Conservation (phyloP, 2,888 invertebrate genomes). For the Kryphioiulus occultus region DNA sequence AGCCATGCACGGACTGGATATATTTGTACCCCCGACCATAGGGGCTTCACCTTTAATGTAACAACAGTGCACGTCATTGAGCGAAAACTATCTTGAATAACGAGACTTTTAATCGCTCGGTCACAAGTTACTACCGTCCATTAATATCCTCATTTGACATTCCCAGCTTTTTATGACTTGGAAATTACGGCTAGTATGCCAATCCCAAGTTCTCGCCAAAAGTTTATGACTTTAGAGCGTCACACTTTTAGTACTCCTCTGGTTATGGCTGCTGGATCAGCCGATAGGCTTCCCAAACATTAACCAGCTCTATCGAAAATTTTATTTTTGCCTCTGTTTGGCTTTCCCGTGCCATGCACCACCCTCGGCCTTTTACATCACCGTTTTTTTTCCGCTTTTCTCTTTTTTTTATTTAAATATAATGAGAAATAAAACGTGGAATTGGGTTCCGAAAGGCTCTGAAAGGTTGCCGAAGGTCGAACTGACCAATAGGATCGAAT, state of each 20-base stretch:
- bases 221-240: conserved; percentile 52
- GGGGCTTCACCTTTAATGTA: conserved; percentile 46
- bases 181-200: conserved; percentile 53
- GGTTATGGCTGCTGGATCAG: conserved; percentile 43
- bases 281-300: conserved; percentile 49
- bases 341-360: background rate
- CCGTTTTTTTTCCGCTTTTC: background rate
- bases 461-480: background rate
- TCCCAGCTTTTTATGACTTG: conserved; percentile 52
- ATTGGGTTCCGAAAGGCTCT: no score
- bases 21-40: conserved; percentile 25
- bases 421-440: no score
- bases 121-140: conserved; percentile 49
- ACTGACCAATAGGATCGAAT: conserved; percentile 17
- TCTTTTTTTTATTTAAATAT: background rate
- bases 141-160: conserved; percentile 53
- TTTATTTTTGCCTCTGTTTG: conserved; percentile 38
- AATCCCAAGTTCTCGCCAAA: conserved; percentile 48
- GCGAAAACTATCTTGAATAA: conserved; percentile 51
- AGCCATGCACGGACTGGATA: background rate
- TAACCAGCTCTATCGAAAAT: conserved; percentile 48
- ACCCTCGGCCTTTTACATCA: background rate
- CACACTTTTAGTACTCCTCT: conserved; percentile 45
- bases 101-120: conserved; percentile 50
- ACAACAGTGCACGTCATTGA: conserved; percentile 46